Conservation (phyloP, 2,888 invertebrate genomes). For the Diarsia dahlii region DNA sequence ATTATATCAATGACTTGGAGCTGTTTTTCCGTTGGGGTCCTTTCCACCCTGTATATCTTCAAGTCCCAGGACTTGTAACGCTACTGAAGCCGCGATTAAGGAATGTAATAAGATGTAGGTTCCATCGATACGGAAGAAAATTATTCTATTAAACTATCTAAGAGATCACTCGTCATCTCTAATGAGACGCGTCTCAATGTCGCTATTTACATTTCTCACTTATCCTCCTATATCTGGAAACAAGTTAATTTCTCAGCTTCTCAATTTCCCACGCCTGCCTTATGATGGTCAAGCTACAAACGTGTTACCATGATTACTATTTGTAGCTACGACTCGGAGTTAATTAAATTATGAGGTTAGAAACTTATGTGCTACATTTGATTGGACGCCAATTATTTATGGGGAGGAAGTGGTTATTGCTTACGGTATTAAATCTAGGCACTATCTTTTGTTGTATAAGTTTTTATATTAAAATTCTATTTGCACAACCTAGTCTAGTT, state of each 20-base stretch:
- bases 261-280: conserved; percentile 32
- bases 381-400: conserved; percentile 36
- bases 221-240: background rate
- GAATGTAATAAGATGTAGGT: background rate
- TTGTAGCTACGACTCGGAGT: background rate
- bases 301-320: conserved; percentile 40
- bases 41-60: no score
- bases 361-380: conserved; percentile 21
- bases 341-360: conserved; percentile 50
- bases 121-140: background rate
- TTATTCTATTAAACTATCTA: background rate
- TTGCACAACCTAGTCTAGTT: background rate
- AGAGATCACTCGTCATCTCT: background rate
- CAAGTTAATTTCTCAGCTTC: conserved; percentile 15
- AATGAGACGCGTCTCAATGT: background rate
- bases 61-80: no score
- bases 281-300: conserved; percentile 17
- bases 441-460: background rate
- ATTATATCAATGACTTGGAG: no score
- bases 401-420: conserved; percentile 21
- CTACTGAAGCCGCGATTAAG: background rate
- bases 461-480: background rate
- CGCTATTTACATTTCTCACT: background rate
- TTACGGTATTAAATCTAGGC: background rate
- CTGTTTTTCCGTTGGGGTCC: no score